phyloP scores from a whole-genome alignment of 2,797 vertebrate genomes.

The Hipposideros larvatus region DNA sequence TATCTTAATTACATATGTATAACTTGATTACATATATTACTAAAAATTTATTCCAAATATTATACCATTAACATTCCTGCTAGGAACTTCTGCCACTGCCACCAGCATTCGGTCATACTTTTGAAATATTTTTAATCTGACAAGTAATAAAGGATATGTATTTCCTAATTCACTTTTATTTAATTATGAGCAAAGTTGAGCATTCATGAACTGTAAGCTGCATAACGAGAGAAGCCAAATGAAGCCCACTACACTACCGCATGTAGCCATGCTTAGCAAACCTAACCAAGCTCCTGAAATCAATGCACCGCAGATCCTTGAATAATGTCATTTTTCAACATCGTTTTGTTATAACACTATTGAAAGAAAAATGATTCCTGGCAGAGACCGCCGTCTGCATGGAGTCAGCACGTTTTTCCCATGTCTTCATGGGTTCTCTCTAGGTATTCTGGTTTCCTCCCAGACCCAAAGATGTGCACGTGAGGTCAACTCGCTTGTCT shows the following conservation, averaged over 20 bases:
- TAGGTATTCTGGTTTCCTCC: not conserved
- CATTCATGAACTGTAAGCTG: not conserved
- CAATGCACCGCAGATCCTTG: not conserved
- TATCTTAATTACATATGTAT: not conserved
- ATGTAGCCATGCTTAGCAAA: not conserved
- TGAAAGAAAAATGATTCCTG: not conserved
- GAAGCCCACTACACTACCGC: not conserved
- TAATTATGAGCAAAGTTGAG: not conserved
- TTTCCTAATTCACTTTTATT: not conserved
- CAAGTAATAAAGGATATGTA: not conserved
- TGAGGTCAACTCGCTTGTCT: too few species aligned
- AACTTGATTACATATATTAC: not conserved
- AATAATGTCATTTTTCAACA: not conserved
- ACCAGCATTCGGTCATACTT: not conserved
- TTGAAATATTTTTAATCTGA: not conserved
- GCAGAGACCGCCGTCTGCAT: not conserved
- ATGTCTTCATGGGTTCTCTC: not conserved
- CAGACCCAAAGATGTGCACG: not conserved
- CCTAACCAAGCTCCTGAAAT: not conserved
- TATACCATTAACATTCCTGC: not conserved
- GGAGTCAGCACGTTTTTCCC: not conserved
- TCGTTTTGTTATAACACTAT: not conserved
- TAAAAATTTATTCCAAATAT: not conserved
- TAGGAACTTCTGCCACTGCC: not conserved
- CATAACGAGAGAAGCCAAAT: not conserved